Conservation (phyloP, 2,888 invertebrate genomes). For the Ischnura elegans region DNA sequence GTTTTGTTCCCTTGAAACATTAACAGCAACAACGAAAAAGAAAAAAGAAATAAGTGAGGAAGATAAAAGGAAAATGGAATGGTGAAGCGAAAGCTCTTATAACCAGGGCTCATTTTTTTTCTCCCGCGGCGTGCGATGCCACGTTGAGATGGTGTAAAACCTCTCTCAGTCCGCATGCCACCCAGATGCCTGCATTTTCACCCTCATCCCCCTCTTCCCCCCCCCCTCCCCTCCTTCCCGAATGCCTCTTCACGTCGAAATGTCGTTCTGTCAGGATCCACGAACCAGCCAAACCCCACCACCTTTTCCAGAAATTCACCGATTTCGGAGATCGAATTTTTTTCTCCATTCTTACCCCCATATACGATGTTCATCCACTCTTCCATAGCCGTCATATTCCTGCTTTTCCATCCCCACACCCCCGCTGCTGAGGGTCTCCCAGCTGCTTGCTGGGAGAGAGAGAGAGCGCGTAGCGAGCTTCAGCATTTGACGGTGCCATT, state of each 20-base stretch:
- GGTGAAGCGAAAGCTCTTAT: not conserved
- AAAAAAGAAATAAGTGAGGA: too few relatives aligned
- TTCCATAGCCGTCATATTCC: not conserved
- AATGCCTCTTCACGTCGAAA: not conserved
- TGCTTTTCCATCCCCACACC: not conserved
- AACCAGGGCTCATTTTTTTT: not conserved
- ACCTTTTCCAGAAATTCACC: conserved; percentile 5
- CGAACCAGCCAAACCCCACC: too few relatives aligned
- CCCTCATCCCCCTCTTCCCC: not conserved
- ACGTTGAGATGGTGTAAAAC: not conserved
- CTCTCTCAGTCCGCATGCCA: not conserved
- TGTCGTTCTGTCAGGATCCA: not conserved
- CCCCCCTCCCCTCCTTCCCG: not conserved
- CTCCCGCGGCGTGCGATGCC: not conserved
- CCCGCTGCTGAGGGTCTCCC: not conserved
- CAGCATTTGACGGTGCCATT: conserved; percentile 65
- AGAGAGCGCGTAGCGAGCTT: too few relatives aligned
- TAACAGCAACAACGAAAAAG: not conserved
- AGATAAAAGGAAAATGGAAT: not conserved
- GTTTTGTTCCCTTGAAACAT: not conserved
- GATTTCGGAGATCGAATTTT: conserved; percentile 52
- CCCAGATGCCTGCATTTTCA: not conserved
- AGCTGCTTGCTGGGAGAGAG: too few relatives aligned
- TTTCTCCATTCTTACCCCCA: too few relatives aligned
- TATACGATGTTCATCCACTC: too few relatives aligned